Evolutionary conservation across 2,797 vertebrate genomes (phyloP).

Genomic region (Halcyon smyrnensis): DNA sequence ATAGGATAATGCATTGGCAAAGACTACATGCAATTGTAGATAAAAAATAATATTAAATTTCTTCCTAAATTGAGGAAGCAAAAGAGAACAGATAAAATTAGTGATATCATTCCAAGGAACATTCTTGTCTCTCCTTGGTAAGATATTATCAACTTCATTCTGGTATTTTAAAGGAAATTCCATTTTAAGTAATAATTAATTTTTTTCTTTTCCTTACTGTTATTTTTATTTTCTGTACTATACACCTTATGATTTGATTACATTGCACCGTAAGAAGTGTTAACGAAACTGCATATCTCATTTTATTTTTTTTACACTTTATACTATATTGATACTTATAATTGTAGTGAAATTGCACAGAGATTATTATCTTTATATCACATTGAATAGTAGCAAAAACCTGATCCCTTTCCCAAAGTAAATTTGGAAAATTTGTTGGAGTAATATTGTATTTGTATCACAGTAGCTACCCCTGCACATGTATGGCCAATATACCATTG

Average conservation of each 20-base stretch:
- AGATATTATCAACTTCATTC: neutral
- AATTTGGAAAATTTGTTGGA: neutral
- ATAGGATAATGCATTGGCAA: neutral
- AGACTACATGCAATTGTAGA: neutral
- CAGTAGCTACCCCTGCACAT: neutral
- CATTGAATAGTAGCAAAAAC: neutral
- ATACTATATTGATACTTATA: neutral
- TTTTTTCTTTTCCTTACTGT: neutral
- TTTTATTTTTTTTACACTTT: neutral
- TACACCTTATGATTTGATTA: neutral
- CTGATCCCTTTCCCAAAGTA: neutral
- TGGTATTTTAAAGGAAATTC: neutral
- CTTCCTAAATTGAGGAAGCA: neutral
- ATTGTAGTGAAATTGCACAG: neutral
- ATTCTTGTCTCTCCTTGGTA: neutral
- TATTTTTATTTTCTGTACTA: neutral
- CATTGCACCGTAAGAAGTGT: neutral
- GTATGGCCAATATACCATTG: neutral
- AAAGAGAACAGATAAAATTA: neutral
- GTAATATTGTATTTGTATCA: neutral
- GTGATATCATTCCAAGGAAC: neutral
- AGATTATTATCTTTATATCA: neutral
- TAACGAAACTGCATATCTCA: neutral
- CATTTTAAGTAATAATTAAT: neutral
- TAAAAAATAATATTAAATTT: slow-evolving; percentile 3